Base-by-base conservation (phyloP, 2,797 vertebrate genomes). In the Agapornis canus region DNA sequence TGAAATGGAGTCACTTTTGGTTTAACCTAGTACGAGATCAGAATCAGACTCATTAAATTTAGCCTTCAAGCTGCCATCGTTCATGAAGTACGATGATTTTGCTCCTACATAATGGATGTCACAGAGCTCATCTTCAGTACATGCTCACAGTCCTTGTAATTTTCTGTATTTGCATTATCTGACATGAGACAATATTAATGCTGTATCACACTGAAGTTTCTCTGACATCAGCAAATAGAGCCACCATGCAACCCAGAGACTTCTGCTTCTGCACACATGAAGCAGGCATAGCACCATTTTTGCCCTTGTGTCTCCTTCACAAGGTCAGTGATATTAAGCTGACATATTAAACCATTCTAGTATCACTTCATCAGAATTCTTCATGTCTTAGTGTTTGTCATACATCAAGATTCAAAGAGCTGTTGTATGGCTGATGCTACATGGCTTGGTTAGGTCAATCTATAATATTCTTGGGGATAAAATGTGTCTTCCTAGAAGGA, bases 201-300 rank as follows among this genome's bases (percentile, higher is more conserved):
- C 52, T 84, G 0, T 65, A 88, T 93, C 95, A 71, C 79, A 66
- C 66, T 94, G 95, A 96, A 89, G 88, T 52, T 89, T 93, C 91
- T 91, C 84, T 92, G 91, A 80, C 93, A 97, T 89, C 90, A 86
- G 91, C 95, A 97, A 96, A 96, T 6, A 95, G 77, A 97, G 72
- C 9, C 78, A 82, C 75, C 77, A 68, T 0, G 0, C 71, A 89
- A 92, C 64, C 63, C 81, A 82, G 80, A 77, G 31, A 18, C 39
- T 75, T 82, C 35, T 7, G 35, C 35, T 35, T 45, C 45, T 63
- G 43, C 43, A 54, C 10, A 23, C n/a, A 27, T 37, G 29, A 29
- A 48, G 60, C 77, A 79, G 39, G 10, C 54, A 66, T 5, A 73
- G 56, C 69, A 37, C 42, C 18, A 8, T 70, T 75, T 35, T 32